Evolutionary conservation across 2,113 vertebrate genomes (phyloP).

Genomic region (cat (Felis catus)): F.catus_Fca126_mat1.0 CM031421.1:77387501-77388000

Average conservation of each 20-base stretch:
- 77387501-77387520: background rate
- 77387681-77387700: background rate
- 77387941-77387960: background rate
- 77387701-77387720: background rate
- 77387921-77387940: background rate
- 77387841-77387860: background rate
- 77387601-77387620: background rate
- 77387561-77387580: background rate
- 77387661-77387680: background rate
- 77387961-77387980: background rate
- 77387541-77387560: background rate
- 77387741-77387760: background rate
- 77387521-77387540: background rate
- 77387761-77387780: background rate
- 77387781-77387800: background rate
- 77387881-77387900: background rate
- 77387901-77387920: background rate
- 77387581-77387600: background rate
- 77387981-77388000: background rate
- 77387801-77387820: background rate
- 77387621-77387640: background rate
- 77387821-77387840: background rate
- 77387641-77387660: background rate
- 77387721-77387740: background rate
- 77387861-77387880: background rate